A percentile compares a stretch with the other conserved stretches of the same genome.
Evolutionary conservation across 2,888 invertebrate species (phyloP).

Genomic region (Acholoe squamosa): DNA sequence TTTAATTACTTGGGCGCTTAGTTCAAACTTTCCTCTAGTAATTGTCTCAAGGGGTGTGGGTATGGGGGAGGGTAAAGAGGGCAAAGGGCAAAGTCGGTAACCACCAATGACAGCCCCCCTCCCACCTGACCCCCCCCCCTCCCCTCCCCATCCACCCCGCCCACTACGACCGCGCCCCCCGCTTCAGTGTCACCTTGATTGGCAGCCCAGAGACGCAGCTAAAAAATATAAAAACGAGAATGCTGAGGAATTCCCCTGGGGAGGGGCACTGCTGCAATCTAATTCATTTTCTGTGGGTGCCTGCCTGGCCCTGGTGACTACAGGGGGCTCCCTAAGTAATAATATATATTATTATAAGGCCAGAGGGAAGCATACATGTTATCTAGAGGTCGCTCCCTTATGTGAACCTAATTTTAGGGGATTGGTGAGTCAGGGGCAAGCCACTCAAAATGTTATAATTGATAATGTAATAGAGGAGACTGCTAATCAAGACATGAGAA

Average conservation of each 20-base stretch:
- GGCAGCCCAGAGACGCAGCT: constrained; percentile 1
- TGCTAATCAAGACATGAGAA: no score
- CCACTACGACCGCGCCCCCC: background rate
- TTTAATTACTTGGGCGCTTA: constrained; percentile 44
- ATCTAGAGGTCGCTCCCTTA: background rate
- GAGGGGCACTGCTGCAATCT: constrained; percentile 39
- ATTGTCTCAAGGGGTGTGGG: constrained; percentile 57
- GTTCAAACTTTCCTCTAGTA: constrained; percentile 28
- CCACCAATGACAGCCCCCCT: constrained; percentile 3
- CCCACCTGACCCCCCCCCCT: background rate
- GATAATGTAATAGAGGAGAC: no score
- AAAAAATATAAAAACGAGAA: background rate
- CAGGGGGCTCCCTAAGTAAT: background rate
- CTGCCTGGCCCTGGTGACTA: background rate
- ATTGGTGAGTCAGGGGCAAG: no score
- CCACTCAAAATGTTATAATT: no score
- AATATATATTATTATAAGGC: constrained; percentile 30
- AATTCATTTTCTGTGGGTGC: constrained; percentile 49
- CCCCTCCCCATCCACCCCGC: background rate
- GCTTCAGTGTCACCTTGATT: constrained; percentile 40
- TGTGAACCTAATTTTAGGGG: no score
- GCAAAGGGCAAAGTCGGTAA: constrained; percentile 8
- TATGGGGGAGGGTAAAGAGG: background rate
- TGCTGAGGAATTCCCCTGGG: background rate
- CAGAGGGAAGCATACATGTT: background rate